These are phyloP conservation scores for Halictus rubicundus DNA, from an alignment of 1,140 invertebrate species.

Conservation along the genomic window DNA sequence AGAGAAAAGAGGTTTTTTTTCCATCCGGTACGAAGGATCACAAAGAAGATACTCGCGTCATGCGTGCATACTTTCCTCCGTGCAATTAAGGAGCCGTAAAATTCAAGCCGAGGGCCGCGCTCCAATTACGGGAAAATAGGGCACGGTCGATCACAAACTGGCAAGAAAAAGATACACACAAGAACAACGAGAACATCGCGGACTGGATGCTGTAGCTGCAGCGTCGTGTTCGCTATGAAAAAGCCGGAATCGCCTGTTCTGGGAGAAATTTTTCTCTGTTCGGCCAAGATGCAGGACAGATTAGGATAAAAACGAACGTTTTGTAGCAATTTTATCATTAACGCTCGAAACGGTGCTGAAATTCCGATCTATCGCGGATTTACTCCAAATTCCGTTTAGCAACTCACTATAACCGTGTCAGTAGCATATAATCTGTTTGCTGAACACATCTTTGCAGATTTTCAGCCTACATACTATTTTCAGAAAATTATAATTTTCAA, in stretches of 20 bases:
- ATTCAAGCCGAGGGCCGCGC: not conserved
- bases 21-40: not conserved
- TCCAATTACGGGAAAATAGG: not conserved
- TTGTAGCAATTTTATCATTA: not conserved
- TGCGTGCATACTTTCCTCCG: not conserved
- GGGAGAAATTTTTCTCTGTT: not conserved
- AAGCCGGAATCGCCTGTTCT: not conserved
- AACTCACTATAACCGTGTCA: too few species aligned
- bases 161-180: not conserved
- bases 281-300: not conserved
- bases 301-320: not conserved
- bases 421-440: too few species aligned
- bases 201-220: not conserved
- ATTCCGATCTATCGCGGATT: constrained; percentile 1
- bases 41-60: not conserved
- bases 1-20: not conserved
- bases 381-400: not conserved
- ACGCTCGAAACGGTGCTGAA: not conserved
- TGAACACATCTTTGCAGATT: not conserved
- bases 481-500: too few species aligned
- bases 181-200: not conserved
- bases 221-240: not conserved
- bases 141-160: not conserved
- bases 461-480: not conserved
- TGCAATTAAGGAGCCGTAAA: not conserved